Base-by-base conservation (phyloP, 1,140 invertebrate species). In the Gonioctena quinquepunctata region DNA sequence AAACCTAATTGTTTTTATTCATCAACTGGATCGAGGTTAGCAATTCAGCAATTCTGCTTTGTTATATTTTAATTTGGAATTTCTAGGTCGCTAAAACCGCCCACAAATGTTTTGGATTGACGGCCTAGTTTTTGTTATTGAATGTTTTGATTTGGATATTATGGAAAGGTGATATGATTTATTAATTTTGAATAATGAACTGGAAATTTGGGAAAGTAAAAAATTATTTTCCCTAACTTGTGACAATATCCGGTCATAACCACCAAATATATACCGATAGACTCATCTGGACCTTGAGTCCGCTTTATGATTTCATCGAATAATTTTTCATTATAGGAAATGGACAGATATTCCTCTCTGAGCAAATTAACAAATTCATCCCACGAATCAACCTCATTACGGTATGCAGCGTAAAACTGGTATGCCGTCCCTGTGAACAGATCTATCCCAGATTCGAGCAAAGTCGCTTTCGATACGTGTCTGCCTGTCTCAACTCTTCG, bases 341-440 rank as follows among this genome's bases (percentile, higher is more conserved):
- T n/a, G 1, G 74, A 27, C 54, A 60, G 71, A 70, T 73, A 75
- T 59, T 73, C 25, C 5, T 23, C 70, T 54, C 49, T 68, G 56
- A 25, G 78, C 49, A 21, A 49, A 60, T 7, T 74, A 33, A 65
- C 64, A 77, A 69, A 27, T 1, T 63, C 60, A 22, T 69, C 60
- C 68, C 68, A 69, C 62, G 59, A 62, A 7, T 23, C 3, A n/a
- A 69, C 60, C 33, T 54, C 26, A 5, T 7, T 0, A 27, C 66
- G 56, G 19, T 2, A 68, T 27, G 59, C 79, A 75, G 78, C 33
- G 77, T 76, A 11, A 79, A 62, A 42, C 28, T 60, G 50, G 27
- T 61, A 59, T 13, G 69, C 69, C 50, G 18, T 42, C 2, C 50
- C 68, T 25, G 13, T 13, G 26, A 73, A 73, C 11, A 73, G 22